A percentile compares a stretch with the other conserved stretches of the same genome.
Conservation (phyloP, 2,888 invertebrate genomes). For the Poecilus cupreus region DNA sequence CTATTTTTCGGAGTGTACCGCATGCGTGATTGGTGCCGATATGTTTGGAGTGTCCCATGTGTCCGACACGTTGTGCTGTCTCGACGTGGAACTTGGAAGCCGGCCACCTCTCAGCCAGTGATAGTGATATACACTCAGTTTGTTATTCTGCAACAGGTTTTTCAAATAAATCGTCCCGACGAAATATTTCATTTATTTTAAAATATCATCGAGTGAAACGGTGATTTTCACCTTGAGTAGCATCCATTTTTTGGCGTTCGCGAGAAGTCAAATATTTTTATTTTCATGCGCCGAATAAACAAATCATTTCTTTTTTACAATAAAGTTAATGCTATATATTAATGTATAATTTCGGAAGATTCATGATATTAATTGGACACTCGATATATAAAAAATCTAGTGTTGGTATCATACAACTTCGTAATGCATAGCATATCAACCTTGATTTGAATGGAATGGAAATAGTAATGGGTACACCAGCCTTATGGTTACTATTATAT, state of each 20-base stretch:
- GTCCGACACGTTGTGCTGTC: conserved; percentile 35
- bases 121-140: conserved; percentile 23
- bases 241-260: not conserved
- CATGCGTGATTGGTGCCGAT: conserved; percentile 4
- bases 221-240: conserved; percentile 15
- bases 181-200: conserved; percentile 25
- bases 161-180: conserved; percentile 33
- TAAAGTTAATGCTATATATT: too few relatives aligned
- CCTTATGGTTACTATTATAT: too few relatives aligned
- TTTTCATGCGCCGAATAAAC: too few relatives aligned
- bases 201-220: not conserved
- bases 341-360: too few relatives aligned
- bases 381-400: too few relatives aligned
- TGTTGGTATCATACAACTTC: too few relatives aligned
- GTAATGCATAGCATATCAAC: too few relatives aligned
- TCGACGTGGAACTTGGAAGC: not conserved
- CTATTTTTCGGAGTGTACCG: not conserved
- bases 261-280: not conserved
- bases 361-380: too few relatives aligned
- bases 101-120: conserved; percentile 1
- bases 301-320: too few relatives aligned
- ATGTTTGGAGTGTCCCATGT: conserved; percentile 35
- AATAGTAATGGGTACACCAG: too few relatives aligned
- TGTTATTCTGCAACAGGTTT: conserved; percentile 47
- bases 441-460: too few relatives aligned